Conservation (phyloP, 1,140 invertebrate genomes). For the Brachionus angularis region DNA sequence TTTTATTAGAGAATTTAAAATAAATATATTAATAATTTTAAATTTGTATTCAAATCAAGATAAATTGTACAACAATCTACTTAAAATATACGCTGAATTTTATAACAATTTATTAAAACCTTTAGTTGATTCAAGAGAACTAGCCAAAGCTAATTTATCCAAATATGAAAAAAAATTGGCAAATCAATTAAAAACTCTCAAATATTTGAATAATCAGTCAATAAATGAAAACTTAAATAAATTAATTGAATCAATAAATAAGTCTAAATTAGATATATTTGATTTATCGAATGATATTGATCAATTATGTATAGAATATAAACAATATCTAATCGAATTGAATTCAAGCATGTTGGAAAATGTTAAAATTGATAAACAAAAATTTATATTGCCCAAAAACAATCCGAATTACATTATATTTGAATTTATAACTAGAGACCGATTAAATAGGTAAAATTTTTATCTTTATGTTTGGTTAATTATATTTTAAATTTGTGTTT, state of each 20-base stretch:
- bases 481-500: neutral
- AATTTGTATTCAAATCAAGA: constrained; percentile 23
- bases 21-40: neutral
- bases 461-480: neutral
- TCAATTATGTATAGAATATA: constrained; percentile 26
- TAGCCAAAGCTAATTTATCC: constrained; percentile 19
- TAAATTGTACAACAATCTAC: neutral
- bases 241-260: neutral
- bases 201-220: constrained; percentile 3
- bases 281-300: constrained; percentile 36
- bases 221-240: neutral
- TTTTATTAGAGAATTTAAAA: constrained; percentile 2
- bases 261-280: neutral
- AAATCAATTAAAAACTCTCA: constrained; percentile 5
- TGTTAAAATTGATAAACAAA: constrained; percentile 8
- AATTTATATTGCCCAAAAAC: constrained; percentile 28
- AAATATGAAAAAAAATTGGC: constrained; percentile 30
- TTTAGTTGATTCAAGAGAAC: constrained; percentile 10
- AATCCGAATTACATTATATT: constrained; percentile 7
- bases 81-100: constrained; percentile 24
- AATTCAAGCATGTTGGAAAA: neutral
- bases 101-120: constrained; percentile 30
- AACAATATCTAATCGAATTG: constrained; percentile 28
- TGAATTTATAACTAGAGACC: neutral
- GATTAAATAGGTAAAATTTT: neutral